These are phyloP conservation scores for Heteronetta atricapilla DNA, from an alignment of 2,113 vertebrate species.

Conservation along the genomic window DNA sequence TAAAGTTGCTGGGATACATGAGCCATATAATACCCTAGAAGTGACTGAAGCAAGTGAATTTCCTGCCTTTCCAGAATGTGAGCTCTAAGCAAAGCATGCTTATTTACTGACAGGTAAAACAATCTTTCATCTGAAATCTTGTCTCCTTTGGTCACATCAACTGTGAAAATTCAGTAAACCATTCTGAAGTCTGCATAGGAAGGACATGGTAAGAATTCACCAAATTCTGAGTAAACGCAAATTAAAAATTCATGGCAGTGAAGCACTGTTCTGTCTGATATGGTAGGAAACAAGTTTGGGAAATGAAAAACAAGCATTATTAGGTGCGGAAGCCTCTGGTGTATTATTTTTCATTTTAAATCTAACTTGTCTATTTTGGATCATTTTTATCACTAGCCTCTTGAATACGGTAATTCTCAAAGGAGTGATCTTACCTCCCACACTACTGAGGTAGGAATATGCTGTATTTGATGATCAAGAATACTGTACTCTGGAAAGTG, in stretches of 20 bases:
- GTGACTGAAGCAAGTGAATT: background rate
- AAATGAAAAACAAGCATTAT: slow-evolving; percentile 5
- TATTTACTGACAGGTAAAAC: background rate
- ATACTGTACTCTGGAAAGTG: slow-evolving; percentile 37
- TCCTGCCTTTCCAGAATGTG: background rate
- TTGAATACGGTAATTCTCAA: slow-evolving; percentile 39
- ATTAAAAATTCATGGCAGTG: slow-evolving; percentile 39
- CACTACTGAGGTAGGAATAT: slow-evolving; percentile 28
- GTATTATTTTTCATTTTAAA: slow-evolving; percentile 44
- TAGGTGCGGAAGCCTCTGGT: slow-evolving; percentile 14
- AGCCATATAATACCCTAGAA: background rate
- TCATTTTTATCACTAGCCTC: slow-evolving; percentile 54
- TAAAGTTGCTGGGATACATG: background rate
- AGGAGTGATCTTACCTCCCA: slow-evolving; percentile 50
- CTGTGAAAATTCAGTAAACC: background rate
- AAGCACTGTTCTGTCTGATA: background rate
- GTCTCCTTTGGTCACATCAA: background rate
- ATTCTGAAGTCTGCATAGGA: background rate
- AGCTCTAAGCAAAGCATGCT: background rate
- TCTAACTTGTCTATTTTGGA: slow-evolving; percentile 44
- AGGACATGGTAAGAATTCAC: background rate
- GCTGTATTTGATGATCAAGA: slow-evolving; percentile 61
- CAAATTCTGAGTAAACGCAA: background rate
- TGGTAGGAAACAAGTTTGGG: background rate
- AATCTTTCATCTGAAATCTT: background rate